Conservation (phyloP, 1,140 invertebrate species). For the Gryon sp. region DNA sequence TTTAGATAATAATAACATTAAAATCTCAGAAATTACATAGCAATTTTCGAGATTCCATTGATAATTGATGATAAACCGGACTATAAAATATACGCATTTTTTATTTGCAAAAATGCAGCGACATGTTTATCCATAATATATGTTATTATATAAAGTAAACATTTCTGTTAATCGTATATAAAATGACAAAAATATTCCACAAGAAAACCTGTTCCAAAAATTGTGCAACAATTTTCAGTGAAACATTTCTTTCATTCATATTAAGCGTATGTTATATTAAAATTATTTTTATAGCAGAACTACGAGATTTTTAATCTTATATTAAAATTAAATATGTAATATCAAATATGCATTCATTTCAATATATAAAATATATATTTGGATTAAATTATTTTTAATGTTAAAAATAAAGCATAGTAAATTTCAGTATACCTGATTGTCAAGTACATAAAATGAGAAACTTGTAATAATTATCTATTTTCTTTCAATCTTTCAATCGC, state of each 20-base stretch:
- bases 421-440: no score
- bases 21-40: conserved; percentile 20
- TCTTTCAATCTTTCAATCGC: no score
- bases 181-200: conserved; percentile 18
- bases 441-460: no score
- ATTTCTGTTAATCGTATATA: not conserved
- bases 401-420: no score
- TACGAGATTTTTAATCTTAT: not conserved
- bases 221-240: not conserved
- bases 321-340: not conserved
- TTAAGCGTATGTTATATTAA: conserved; percentile 27
- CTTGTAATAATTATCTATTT: no score
- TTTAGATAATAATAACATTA: not conserved
- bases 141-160: conserved; percentile 7
- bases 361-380: no score
- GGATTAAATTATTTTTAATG: no score
- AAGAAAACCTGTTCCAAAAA: not conserved
- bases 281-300: conserved; percentile 11
- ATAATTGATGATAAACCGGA: conserved; percentile 4
- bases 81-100: conserved; percentile 25
- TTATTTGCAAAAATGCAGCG: conserved; percentile 10
- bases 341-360: no score
- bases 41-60: conserved; percentile 9
- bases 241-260: conserved; percentile 5
- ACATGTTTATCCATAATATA: conserved; percentile 7